phyloP scores from a whole-genome alignment of 23 tunicate species.

The Halocynthia aurantium region DNA sequence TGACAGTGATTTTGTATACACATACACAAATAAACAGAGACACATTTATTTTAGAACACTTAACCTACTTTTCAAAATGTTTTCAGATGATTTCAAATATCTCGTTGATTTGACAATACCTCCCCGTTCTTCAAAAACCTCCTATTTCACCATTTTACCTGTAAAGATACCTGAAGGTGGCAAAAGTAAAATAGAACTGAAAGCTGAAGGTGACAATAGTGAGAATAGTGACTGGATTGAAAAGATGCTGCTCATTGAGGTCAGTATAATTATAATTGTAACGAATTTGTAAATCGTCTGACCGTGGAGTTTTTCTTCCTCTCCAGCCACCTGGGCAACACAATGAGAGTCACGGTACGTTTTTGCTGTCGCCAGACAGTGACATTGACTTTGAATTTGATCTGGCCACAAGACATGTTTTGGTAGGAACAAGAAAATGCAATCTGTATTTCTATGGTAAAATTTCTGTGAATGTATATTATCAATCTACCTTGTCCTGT shows the following conservation, averaged over 20 bases:
- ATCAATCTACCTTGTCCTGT: background rate
- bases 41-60: too few species aligned
- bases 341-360: conserved; percentile 9
- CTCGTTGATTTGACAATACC: background rate
- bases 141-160: conserved; percentile 21
- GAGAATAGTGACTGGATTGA: background rate
- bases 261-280: background rate
- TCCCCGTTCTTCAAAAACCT: background rate
- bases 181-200: background rate
- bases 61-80: background rate
- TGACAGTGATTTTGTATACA: too few species aligned
- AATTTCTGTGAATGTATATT: conserved; percentile 11
- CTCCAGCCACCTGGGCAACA: conserved; percentile 28
- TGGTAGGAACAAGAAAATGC: conserved; percentile 39
- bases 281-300: too few species aligned
- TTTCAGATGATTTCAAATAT: background rate
- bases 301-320: background rate
- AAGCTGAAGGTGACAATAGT: background rate
- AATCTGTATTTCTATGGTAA: conserved; percentile 50
- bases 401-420: conserved; percentile 9
- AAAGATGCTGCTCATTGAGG: conserved; percentile 36
- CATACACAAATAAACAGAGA: too few species aligned
- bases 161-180: background rate
- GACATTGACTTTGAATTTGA: background rate
- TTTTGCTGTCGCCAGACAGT: conserved; percentile 4